phyloP scores from a whole-genome alignment of 2,797 vertebrate genomes.

The Sebastes reedi region DNA sequence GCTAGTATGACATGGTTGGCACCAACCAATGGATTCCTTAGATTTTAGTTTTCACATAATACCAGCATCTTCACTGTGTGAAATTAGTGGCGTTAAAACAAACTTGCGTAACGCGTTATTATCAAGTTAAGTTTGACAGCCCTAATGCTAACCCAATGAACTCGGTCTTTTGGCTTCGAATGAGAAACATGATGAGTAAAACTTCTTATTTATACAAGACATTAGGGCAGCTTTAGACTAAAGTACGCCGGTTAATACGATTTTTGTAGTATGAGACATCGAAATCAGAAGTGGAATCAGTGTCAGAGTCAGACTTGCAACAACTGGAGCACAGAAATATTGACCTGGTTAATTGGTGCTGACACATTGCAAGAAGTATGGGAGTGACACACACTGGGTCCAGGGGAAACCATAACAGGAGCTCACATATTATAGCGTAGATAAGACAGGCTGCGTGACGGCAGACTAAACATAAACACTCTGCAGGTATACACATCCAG shows the following conservation, averaged over 20 bases:
- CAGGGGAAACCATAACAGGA: slow-evolving; percentile 47
- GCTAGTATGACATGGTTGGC: too few species aligned
- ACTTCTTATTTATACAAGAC: background rate
- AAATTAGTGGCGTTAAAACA: too few species aligned
- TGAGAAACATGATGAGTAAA: background rate
- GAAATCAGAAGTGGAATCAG: slow-evolving; percentile 12
- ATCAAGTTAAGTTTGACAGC: accelerated
- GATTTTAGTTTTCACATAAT: too few species aligned
- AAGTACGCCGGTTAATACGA: background rate
- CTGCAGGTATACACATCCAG: slow-evolving; percentile 65
- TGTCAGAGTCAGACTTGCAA: slow-evolving; percentile 32
- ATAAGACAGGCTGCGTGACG: slow-evolving; percentile 54
- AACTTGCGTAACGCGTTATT: accelerated
- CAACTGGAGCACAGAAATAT: slow-evolving; percentile 64
- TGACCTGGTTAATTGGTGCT: slow-evolving; percentile 71
- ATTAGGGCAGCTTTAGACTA: background rate
- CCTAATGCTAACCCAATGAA: background rate
- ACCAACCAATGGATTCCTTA: too few species aligned
- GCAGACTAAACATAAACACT: slow-evolving; percentile 73
- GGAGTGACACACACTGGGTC: slow-evolving; percentile 41
- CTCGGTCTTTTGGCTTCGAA: background rate
- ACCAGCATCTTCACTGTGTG: too few species aligned
- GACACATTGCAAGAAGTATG: slow-evolving; percentile 57
- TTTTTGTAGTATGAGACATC: background rate
- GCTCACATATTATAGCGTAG: slow-evolving; percentile 37